Conservation (phyloP, 2,113 vertebrate genomes). For the Carlito syrichta region DNA sequence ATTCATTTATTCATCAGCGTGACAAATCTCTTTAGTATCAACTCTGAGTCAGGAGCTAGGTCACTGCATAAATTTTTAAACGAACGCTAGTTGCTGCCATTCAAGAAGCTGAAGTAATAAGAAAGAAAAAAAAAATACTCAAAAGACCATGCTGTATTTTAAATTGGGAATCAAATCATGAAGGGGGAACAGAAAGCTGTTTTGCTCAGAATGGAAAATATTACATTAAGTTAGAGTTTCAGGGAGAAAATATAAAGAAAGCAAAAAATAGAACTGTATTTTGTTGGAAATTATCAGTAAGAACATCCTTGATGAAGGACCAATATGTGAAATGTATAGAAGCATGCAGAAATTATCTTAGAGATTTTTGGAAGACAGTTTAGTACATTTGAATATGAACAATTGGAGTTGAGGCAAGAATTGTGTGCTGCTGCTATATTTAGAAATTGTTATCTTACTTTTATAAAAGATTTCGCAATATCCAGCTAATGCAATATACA, state of each 20-base stretch:
- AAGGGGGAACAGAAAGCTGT: neutral
- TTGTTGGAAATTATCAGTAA: neutral
- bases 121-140: neutral
- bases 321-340: neutral
- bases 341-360: neutral
- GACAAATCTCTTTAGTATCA: conserved; percentile 2
- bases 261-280: neutral
- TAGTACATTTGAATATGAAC: neutral
- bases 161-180: neutral
- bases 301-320: neutral
- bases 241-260: neutral
- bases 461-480: neutral
- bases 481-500: neutral
- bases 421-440: neutral
- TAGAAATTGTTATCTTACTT: neutral
- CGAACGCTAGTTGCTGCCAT: neutral
- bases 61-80: neutral
- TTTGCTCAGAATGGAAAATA: neutral
- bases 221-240: neutral
- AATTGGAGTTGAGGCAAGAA: neutral
- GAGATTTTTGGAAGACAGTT: neutral
- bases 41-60: neutral
- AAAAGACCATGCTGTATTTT: neutral
- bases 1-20: conserved; percentile 40
- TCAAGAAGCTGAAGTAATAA: neutral